These are phyloP conservation scores for Hyles lineata DNA, from an alignment of 2,888 invertebrate species.

Conservation along the genomic window DNA sequence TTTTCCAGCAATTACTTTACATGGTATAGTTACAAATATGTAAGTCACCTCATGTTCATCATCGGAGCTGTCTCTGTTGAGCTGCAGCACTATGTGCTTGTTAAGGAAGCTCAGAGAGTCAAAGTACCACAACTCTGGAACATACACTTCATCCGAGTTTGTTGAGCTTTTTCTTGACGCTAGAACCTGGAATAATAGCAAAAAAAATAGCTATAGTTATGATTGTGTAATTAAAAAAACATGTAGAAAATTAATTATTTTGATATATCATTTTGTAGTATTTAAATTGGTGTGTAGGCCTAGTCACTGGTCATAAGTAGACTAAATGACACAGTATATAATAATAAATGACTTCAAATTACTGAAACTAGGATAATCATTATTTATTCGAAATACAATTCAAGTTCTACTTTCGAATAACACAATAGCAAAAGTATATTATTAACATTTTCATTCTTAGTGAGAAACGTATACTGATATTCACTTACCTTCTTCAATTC, in stretches of 20 bases:
- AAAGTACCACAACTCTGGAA: slow-evolving; percentile 36
- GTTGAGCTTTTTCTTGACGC: slow-evolving; percentile 29
- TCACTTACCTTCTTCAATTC: slow-evolving; percentile 36
- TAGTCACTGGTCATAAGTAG: too few species aligned
- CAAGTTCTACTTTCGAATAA: neutral
- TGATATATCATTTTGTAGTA: too few species aligned
- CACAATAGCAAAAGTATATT: neutral
- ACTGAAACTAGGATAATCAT: too few species aligned
- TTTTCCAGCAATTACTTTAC: too few species aligned
- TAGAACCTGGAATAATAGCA: slow-evolving; percentile 32
- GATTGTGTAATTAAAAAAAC: too few species aligned
- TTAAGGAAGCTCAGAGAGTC: slow-evolving; percentile 32
- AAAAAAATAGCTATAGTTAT: neutral
- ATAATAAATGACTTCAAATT: too few species aligned
- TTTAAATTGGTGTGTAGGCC: too few species aligned
- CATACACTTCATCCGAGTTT: slow-evolving; percentile 25
- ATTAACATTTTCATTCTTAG: neutral
- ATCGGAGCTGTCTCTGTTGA: slow-evolving; percentile 18
- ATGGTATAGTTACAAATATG: neutral
- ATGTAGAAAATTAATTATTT: too few species aligned
- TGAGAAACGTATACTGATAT: neutral
- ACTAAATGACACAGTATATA: too few species aligned
- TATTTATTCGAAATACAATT: too few species aligned
- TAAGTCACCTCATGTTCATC: slow-evolving; percentile 33
- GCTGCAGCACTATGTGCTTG: slow-evolving; percentile 26